These are phyloP conservation scores for Psittacula derbiana DNA, from an alignment of 2,797 vertebrate genomes.

Conservation along the genomic window DNA sequence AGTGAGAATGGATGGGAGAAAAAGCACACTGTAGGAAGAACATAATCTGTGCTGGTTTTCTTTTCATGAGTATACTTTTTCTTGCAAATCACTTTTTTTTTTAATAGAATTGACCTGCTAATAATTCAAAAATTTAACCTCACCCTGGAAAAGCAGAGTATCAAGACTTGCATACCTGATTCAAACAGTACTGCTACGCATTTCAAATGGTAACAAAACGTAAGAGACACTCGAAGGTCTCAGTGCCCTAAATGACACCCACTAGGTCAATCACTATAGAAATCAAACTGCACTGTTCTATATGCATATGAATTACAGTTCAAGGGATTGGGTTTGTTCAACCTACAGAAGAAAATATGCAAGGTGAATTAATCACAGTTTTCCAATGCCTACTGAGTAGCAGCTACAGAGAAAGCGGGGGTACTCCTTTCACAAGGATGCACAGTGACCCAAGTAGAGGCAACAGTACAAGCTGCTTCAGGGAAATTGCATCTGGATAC, in stretches of 20 bases:
- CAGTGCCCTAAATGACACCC: not conserved
- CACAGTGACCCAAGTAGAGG: rapidly evolving
- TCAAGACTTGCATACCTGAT: not conserved
- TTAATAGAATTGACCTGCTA: not conserved
- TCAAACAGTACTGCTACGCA: not conserved
- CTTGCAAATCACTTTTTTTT: not conserved
- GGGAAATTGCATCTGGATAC: not conserved
- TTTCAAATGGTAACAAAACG: not conserved
- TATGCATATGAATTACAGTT: not conserved
- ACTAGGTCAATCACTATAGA: not conserved
- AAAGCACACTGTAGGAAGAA: not conserved
- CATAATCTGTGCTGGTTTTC: not conserved
- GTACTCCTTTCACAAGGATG: not conserved
- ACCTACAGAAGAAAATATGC: not conserved
- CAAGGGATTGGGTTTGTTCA: not conserved
- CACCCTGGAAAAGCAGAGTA: not conserved
- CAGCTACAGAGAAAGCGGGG: not conserved
- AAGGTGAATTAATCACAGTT: not conserved
- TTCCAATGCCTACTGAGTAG: not conserved
- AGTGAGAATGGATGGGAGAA: not conserved
- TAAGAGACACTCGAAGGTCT: not conserved
- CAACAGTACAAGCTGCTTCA: not conserved
- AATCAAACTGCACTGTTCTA: not conserved
- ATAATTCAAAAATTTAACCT: not conserved
- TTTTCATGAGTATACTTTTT: not conserved